Conservation (phyloP, 2,113 vertebrate genomes). For the Circaetus gallicus region DNA sequence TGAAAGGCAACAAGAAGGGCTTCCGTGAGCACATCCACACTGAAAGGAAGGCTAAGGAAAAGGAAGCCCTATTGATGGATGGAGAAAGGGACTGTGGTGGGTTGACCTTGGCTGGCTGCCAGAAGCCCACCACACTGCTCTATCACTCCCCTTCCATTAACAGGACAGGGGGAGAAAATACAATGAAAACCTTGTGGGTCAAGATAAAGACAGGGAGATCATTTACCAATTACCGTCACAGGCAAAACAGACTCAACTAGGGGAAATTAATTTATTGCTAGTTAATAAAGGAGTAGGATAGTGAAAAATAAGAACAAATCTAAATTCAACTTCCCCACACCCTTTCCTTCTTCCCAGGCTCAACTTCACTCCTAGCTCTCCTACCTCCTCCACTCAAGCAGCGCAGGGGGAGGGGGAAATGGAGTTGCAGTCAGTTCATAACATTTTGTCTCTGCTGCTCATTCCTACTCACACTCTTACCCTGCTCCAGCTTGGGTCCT, state of each 20-base stretch:
- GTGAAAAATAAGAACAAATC: background rate
- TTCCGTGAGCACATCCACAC: background rate
- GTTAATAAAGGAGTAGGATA: background rate
- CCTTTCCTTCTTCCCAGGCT: background rate
- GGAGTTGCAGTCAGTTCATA: background rate
- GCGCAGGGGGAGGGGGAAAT: background rate
- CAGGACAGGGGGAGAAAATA: background rate
- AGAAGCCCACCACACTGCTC: background rate
- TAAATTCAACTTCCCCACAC: background rate
- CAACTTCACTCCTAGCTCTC: background rate
- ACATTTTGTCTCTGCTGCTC: background rate
- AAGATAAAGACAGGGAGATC: background rate
- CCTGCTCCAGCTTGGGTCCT: background rate
- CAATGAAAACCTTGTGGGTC: background rate
- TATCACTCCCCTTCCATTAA: background rate
- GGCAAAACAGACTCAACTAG: background rate
- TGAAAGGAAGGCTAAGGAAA: background rate
- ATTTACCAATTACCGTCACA: background rate
- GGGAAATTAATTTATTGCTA: background rate
- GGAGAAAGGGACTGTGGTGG: background rate
- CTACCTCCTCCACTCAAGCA: background rate
- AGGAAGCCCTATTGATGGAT: background rate
- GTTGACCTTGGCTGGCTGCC: background rate
- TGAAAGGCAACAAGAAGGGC: background rate
- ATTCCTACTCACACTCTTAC: background rate